Percentiles rank a stretch among this genome's conserved stretches.
Evolutionary conservation across 2,113 vertebrate genomes (phyloP).

Genomic region (Recurvirostra avosetta): DNA sequence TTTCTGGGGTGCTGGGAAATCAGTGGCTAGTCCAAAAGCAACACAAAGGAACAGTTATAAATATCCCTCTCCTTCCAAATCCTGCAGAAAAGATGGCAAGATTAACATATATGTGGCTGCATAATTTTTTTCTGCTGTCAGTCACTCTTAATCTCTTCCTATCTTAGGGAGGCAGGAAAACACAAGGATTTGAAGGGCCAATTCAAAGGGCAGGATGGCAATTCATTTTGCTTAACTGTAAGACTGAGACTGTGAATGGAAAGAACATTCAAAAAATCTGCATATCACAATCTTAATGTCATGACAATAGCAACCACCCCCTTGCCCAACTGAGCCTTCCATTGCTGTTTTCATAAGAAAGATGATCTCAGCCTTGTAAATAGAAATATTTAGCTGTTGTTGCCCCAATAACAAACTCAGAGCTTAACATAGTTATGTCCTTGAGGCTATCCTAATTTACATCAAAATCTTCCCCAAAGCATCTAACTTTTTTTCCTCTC

Average conservation of each 20-base stretch:
- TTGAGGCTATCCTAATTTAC: not conserved
- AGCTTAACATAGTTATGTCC: not conserved
- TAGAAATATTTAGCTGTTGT: not conserved
- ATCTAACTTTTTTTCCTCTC: not conserved
- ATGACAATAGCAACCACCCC: not conserved
- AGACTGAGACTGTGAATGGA: not conserved
- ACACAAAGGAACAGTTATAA: constrained; percentile 44
- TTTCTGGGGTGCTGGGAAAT: constrained; percentile 30
- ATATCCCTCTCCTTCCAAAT: constrained; percentile 41
- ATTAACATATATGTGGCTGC: constrained; percentile 43
- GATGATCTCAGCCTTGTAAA: not conserved
- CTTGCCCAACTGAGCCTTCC: not conserved
- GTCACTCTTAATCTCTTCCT: constrained; percentile 50
- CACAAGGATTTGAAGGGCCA: constrained; percentile 28
- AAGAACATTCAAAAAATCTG: not conserved
- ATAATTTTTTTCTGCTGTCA: constrained; percentile 40
- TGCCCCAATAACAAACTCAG: not conserved
- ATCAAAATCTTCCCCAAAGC: not conserved
- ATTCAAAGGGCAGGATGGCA: constrained; percentile 3
- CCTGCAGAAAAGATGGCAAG: constrained; percentile 36
- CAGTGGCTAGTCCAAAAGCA: constrained; percentile 14
- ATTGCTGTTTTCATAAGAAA: not conserved
- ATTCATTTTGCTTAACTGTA: constrained; percentile 30
- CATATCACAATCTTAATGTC: not conserved
- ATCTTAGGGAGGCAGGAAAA: constrained; percentile 37